Conservation (phyloP, 2,113 vertebrate species). For the Romanogobio albipinnatus region DNA sequence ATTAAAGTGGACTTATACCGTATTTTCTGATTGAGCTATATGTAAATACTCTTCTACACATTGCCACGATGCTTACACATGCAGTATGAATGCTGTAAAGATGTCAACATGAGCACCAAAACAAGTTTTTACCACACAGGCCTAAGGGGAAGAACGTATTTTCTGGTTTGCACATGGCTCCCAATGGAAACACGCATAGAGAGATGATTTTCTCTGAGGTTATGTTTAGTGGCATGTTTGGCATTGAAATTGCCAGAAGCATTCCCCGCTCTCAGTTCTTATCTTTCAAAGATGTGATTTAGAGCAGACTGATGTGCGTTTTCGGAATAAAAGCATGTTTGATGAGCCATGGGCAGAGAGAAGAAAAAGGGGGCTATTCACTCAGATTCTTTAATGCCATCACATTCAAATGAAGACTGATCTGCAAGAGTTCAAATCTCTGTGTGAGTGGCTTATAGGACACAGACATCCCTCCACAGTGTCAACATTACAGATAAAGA, state of each 20-base stretch:
- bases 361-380: background rate
- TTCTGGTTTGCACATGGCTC: background rate
- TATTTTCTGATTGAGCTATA: background rate
- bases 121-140: background rate
- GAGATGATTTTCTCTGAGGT: slow-evolving; percentile 1
- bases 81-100: background rate
- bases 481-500: background rate
- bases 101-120: background rate
- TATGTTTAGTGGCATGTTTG: background rate
- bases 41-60: background rate
- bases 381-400: slow-evolving; percentile 4
- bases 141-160: background rate
- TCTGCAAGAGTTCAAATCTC: background rate
- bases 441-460: background rate
- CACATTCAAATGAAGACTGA: slow-evolving; percentile 16
- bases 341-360: background rate
- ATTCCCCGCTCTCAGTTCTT: background rate
- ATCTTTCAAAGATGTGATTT: slow-evolving; percentile 10
- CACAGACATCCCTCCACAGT: background rate
- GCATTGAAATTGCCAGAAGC: background rate
- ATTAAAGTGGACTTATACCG: background rate
- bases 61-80: background rate
- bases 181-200: background rate
- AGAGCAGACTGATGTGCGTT: slow-evolving; percentile 10
- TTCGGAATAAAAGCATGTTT: slow-evolving; percentile 6